Percentiles rank a stretch among this genome's conserved stretches.
Conservation (phyloP, 2,888 invertebrate genomes). For the Cephus pulcher region DNA sequence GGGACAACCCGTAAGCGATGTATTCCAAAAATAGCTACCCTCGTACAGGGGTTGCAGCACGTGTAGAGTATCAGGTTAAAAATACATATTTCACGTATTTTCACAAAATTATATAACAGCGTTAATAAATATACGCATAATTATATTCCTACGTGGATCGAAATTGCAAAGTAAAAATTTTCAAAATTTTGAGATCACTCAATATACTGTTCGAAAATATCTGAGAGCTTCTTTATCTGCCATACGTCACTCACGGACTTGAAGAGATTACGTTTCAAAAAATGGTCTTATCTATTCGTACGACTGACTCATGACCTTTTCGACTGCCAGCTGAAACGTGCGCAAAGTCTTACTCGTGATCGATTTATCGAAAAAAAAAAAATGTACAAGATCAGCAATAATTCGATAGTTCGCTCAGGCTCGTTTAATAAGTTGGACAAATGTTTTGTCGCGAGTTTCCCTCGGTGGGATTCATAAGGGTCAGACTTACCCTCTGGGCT, state of each 20-base stretch:
- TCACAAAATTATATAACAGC: neutral
- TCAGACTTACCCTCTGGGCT: neutral
- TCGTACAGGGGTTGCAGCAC: neutral
- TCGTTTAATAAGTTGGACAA: conserved; percentile 40
- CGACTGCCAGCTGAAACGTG: no score
- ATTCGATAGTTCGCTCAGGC: conserved; percentile 32
- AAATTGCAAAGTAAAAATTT: neutral
- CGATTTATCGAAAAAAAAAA: conserved; percentile 5
- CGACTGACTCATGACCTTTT: neutral
- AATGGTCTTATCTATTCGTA: no score
- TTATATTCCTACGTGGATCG: neutral
- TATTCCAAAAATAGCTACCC: neutral
- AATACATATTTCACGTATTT: neutral
- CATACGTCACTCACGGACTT: neutral
- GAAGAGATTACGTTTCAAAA: neutral
- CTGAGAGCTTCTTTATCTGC: neutral
- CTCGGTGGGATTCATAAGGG: neutral
- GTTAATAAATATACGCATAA: neutral
- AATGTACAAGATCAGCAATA: conserved; percentile 33
- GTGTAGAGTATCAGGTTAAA: neutral
- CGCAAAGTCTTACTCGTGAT: neutral
- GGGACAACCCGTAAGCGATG: neutral
- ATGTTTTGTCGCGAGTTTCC: conserved; percentile 33
- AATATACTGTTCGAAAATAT: neutral
- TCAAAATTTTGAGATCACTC: neutral